Base-by-base conservation (phyloP, 2,888 invertebrate genomes). In the Nymphalis polychloros region DNA sequence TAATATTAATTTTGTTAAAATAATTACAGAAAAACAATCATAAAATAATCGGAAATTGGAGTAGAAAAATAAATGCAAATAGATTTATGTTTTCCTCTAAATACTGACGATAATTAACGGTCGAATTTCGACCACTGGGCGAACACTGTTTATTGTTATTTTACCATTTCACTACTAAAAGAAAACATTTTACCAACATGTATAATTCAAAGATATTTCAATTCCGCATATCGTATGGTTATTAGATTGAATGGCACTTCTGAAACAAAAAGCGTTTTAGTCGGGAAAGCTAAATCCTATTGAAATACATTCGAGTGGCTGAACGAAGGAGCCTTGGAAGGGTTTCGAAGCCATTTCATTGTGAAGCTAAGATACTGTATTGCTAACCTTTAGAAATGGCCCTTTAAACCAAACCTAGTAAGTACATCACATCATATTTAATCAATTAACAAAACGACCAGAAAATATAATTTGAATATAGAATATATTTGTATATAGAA, bases 231-330 rank as follows among this genome's bases (percentile, higher is more conserved):
- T 17, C n/a, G 31, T 31, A 23, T 55, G 31, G 27, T 55, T 17
- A 55, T 55, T 55, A 55, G 19, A 19, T 60, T 47, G 17, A 66
- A 53, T 20, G 66, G 48, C 16, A 49, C 16, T 62, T 62, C 19
- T 31, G 31, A 62, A 31, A 63, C 55, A 49, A 35, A 64, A 67
- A 67, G 67, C 60, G 41, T 55, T 59, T 63, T 8, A 31, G 41
- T 41, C 27, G 19, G 46, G 20, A 63, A 69, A 20, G 62, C 59
- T 67, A 67, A 69, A 64, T 55, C 62, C 50, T 59, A 67, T 62
- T 67, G 53, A 67, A 71, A 69, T 67, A 67, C 49, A 59, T 64
- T 69, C 59, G 53, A 71, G 67, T 53, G 52, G 52, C 59, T 62
- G 62, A 69, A 62, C 57, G 64, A 57, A 63, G 50, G 35, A 64